Base-by-base conservation (phyloP, 37 sponge, comb jelly and placozoan genomes). In the Chondrilla cf. caribensis region DNA sequence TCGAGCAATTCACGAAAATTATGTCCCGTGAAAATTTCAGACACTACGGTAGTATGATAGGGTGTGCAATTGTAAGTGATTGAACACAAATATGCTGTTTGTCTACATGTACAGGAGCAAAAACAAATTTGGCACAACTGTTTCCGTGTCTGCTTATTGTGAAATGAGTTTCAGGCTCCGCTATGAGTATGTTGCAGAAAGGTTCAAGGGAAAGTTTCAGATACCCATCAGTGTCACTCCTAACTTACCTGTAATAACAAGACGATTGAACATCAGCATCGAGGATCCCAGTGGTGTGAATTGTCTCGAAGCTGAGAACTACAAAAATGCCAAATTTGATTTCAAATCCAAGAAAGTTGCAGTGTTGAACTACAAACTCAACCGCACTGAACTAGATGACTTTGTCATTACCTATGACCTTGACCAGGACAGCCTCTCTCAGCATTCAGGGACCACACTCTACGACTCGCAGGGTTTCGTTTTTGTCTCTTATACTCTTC, bases 401-500 rank as follows among this genome's bases (percentile, higher is more conserved):
- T 80, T 80, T 37, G 41, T 80, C 2, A 80, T 80, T 5, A 80
- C 62, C 21, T 80, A 80, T 37, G 41, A 80, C 36, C 40, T 80
- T 4, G 31, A 80, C 60, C 43, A 40, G 11, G 41, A 31, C 26
- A 60, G 41, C 29, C 25, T 73, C 2, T n/a, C 17, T 37, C 38
- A 80, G 24, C n/a, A 40, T 17, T 58, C 81, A 33, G 81, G 65
- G 2, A 60, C 62, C 1, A 22, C 81, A 7, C 42, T 62, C 39
- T 58, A 44, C 32, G 81, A 80, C 41, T 19, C n/a, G 9, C n/a
- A 60, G 2, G 81, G 81, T 60, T 80, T 60, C 58, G 62, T 80
- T 35, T 80, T 80, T 80, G 81, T 80, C 21, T 60, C 62, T 1
- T 80, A 80, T 40, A 80, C 81, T 2, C 81, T 80, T 15, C 81